Base-by-base conservation (phyloP, 2,888 invertebrate species). In the Ormyrus pomaceus region DNA sequence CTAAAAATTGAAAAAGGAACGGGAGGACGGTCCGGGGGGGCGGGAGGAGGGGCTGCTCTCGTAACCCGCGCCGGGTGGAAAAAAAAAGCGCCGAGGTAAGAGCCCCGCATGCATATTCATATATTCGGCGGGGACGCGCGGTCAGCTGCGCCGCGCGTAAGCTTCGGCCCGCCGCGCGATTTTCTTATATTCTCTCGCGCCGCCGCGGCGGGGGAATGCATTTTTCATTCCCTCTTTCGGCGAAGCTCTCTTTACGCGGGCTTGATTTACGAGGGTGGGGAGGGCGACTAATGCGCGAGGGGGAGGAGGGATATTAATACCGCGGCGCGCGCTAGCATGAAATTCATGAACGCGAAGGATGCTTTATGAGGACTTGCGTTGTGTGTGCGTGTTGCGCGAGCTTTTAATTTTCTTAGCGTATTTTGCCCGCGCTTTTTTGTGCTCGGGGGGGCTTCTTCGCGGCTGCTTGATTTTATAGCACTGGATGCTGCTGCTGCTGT, bases 21-120 rank as follows among this genome's bases (percentile, higher is more conserved):
- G 34, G 8, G 34, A 34, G 19, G 19, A 19, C 19, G 19, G 19
- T n/a, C n/a, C n/a, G 50, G 8, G 8, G 11, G 62, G 13, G 59
- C 59, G 66, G 6, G 59, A 50, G 48, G 56, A 5, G 13, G 51
- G 5, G 34, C 34, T 34, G 34, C 34, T 3, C 34, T 34, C 34
- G 34, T 34, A 3, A 34, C 34, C 34, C 34, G 34, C 34, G 34
- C 34, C 34, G 34, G 34, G 2, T 34, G 50, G 34, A 64, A 46
- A 55, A 51, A 62, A 72, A n/a, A 46, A 55, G 48, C 6, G 11
- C 13, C 45, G n/a, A 10, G 46, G 34, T 34, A 34, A 34, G 34
- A 46, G 13, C 13, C n/a, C 8, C n/a, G 65, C 75, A 80, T 80
- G 76, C 75, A 80, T 80, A 80, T 80, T 80, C 80, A 80, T 80